Base-by-base conservation (phyloP, 2,113 vertebrate genomes). In the Euleptes europaea region DNA sequence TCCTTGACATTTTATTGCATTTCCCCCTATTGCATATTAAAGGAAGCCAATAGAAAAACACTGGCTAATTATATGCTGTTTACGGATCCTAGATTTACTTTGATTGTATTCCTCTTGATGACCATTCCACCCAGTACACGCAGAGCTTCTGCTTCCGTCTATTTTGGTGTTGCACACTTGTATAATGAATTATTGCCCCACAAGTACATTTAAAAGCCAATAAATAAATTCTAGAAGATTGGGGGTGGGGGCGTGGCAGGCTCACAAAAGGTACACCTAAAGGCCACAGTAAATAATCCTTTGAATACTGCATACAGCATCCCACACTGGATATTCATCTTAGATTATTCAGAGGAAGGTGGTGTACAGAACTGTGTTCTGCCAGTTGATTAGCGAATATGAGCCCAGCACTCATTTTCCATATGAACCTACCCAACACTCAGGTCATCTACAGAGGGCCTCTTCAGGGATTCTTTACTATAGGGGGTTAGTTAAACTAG, bases 21-120 rank as follows among this genome's bases (percentile, higher is more conserved):
- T 96, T 97, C 96, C 96, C 94, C 95, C 94, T 91, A 96, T 97
- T 96, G 94, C 93, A 92, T 94, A 94, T 90, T 95, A 94, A 89
- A 97, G 97, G 97, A 97, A 97, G 97, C 96, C 95, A 96, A 96
- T 96, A 96, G 94, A 93, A 93, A 95, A 95, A 92, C 91, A 94
- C 91, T 92, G 92, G 95, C 96, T 97, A 97, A 97, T 97, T 96
- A 97, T 97, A 97, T 94, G 93, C 93, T 95, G 95, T 96, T 97
- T 97, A 96, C 96, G 88, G 87, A 96, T 94, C 90, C 89, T 79
- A 88, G 92, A 85, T 88, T 1, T 11, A 91, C 85, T 93, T 95
- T 95, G 93, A 94, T 95, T 94, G 78, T 96, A 57, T 94, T 95
- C 94, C 88, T 92, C 93, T 93, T 88, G 90, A 95, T 90, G 31